Base-by-base conservation (phyloP, 2,888 invertebrate genomes). In the Dryobotodes eremita region DNA sequence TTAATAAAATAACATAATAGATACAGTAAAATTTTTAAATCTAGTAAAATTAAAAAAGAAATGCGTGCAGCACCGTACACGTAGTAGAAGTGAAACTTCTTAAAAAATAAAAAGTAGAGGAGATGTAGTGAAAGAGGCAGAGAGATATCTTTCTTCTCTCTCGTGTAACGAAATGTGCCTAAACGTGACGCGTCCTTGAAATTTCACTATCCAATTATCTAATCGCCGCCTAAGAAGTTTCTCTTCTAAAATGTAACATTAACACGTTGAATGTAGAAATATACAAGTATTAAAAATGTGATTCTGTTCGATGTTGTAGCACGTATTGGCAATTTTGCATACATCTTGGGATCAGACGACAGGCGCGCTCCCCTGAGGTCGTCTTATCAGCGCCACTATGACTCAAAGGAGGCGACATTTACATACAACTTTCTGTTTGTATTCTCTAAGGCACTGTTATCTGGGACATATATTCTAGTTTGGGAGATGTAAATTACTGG, bases 241-340 rank as follows among this genome's bases (percentile, higher is more conserved):
- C 7, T 4, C 42, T 42, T 50, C 13, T 36, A 72, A 80, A 75
- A 50, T 75, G 11, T 64, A 26, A 80, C 71, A 66, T 42, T 53
- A 75, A 48, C 64, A 61, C 75, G 69, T 73, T 55, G 42, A 73
- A 83, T 80, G 26, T 77, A 62, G 72, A 83, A 84, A 88, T 83
- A 83, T 85, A 15, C 20, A 80, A 82, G 83, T 90, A 90, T 90
- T 91, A 91, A 90, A 91, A 91, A 91, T 86, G 87, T 90, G 89
- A 91, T 92, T 91, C 86, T 77, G 80, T 82, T 78, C 88, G 84
- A 88, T 86, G 89, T 89, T 91, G 88, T 89, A 85, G 85, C 88
- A 90, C 90, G 90, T 92, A 93, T 94, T 93, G 93, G 90, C 92
- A 92, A 93, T 93, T 91, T 90, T 92, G 91, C 90, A 92, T 92